Conservation (phyloP, 2,113 vertebrate genomes). For the Microtus richardsoni region DNA sequence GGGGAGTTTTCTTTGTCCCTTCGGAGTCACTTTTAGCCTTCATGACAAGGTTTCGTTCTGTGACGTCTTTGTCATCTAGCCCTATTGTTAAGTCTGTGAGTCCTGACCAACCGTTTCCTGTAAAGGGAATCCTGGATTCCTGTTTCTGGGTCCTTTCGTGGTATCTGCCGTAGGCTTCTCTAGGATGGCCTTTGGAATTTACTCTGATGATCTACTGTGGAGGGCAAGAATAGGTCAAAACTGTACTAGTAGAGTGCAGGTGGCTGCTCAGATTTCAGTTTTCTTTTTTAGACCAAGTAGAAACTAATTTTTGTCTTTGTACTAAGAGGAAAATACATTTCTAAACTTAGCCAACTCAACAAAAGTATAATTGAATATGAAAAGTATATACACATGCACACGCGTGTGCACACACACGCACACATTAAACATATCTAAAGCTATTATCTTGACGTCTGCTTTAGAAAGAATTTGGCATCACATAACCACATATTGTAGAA, state of each 20-base stretch:
- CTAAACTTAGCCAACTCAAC: background rate
- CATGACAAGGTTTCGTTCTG: background rate
- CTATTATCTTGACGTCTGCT: background rate
- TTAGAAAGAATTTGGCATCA: slow-evolving; percentile 29
- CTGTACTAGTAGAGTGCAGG: background rate
- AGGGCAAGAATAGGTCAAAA: background rate
- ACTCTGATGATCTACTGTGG: background rate
- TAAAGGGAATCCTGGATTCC: background rate
- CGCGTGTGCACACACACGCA: no score
- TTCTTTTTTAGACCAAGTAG: background rate
- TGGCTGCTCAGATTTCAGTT: background rate
- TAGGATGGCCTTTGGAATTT: background rate
- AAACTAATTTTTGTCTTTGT: background rate
- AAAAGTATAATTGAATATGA: background rate
- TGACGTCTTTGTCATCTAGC: background rate
- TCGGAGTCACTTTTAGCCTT: background rate
- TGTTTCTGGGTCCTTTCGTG: background rate
- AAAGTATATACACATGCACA: no score
- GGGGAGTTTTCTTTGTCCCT: background rate
- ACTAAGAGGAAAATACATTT: background rate
- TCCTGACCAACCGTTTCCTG: background rate
- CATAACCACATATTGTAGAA: slow-evolving; percentile 23
- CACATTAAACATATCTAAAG: background rate
- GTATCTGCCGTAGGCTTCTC: slow-evolving; percentile 6
- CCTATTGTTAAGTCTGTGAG: background rate